Base-by-base conservation (phyloP, 2,113 vertebrate genomes). In the Phodopus roborovskii region DNA sequence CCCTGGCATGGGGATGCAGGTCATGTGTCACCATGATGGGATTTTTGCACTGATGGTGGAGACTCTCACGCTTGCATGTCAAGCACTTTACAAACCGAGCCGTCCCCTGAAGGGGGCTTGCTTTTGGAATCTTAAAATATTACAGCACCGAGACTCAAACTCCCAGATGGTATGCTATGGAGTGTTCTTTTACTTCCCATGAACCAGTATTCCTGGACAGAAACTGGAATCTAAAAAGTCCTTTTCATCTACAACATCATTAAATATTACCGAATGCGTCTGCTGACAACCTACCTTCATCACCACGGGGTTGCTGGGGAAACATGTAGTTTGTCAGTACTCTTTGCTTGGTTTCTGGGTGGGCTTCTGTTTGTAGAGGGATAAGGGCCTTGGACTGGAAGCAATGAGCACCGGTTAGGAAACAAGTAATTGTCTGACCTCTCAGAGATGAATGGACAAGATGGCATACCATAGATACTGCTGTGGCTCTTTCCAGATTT, bases 321-420 rank as follows among this genome's bases (percentile, higher is more conserved):
- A 99, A 99, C 99, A 99, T 99, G 98, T 99, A 99, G 99, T 99
- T 99, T 96, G 99, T 99, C 97, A 99, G 98, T 24, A 99, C 99
- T 90, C 99, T 99, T 98, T 99, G 99, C 98, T 99, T 99, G 97
- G 99, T 99, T 98, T 99, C 99, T 78, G 99, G 99, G 91, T 99
- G 99, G 62, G 99, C 99, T 98, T 99, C 99, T 3, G 99, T 99
- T 98, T 99, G 99, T 97, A 99, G 99, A 17, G 99, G 99, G 96
- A 99, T 99, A 97, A 99, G 99, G 68, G 99, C 99, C 98, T 99
- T 99, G 98, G 99, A 99, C 99, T 99, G 98, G 17, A n/a, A 85
- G 13, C 64, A 94, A 91, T 97, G 83, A 92, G 48, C 33, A 95
- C 15, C 87, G 56, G 56, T 66, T 62, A 53, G 45, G 12, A 36